Evolutionary conservation across 1,140 invertebrate species (phyloP), one percentile per base, ranked within the genome.

Genomic region (Mycetomoellerius zeteki): DNA sequence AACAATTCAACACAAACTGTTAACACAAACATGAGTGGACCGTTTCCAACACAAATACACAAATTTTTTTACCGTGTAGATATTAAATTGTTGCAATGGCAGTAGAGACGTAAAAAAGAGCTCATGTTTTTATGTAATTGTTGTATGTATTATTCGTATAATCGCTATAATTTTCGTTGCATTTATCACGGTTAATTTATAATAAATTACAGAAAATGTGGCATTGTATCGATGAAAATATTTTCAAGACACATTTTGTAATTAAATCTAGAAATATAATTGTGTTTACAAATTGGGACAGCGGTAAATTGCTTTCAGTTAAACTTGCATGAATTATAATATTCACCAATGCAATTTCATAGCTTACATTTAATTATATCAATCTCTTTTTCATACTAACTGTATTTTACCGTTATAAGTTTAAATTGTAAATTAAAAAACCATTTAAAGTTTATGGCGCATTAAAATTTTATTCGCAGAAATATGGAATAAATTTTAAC

Each of bases 201-300:
- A 21, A 14, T 37, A 60, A 82, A 82, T 73, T 82, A 82, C 24
- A 47, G 54, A 60, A 73, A 73, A 73, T 73, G 54, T 24, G 19
- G 19, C 24, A 19, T 47, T n/a, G 7, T 24, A 72, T 73, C 21
- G 1, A 73, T 37, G 37, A 58, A 58, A 82, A 82, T 82, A 82
- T 84, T 73, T 84, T 75, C 19, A 75, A 84, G 19, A 75, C 27
- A 82, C 43, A 50, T 75, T 60, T 84, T 73, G 69, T 73, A 84
- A 84, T 84, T 84, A 84, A 14, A 84, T 47, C 69, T 33, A 43
- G 27, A 27, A 73, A 84, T 82, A 82, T 80, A 82, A 82, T 82
- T 60, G 80, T 47, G 47, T 84, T 84, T 60, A 73, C 4, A 43
- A 60, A 60, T 62, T 58, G 33, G 73, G 37, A 84, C 27, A 27